Evolutionary conservation across 2,888 invertebrate species (phyloP).

Genomic region (Heliconius charithonia): DNA sequence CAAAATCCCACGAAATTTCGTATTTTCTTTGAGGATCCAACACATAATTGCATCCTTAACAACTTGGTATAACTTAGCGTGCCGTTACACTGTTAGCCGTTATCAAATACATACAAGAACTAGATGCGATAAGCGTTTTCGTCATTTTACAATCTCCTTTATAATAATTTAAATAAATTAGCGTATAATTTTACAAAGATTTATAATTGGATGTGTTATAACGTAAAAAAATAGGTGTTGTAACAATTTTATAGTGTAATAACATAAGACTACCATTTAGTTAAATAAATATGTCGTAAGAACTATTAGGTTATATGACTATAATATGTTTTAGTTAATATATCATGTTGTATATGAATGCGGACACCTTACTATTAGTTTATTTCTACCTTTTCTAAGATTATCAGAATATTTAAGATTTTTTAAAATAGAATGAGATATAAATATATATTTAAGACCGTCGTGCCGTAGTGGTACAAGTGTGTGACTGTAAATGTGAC

Average conservation of each 20-base stretch:
- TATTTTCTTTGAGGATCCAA: constrained; percentile 43
- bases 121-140: constrained; percentile 34
- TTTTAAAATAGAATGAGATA: too few relatives aligned
- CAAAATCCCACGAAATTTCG: neutral
- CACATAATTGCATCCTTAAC: constrained; percentile 49
- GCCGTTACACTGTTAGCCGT: constrained; percentile 50
- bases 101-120: constrained; percentile 32
- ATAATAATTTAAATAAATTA: neutral
- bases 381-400: too few relatives aligned
- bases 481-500: too few relatives aligned
- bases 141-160: constrained; percentile 4
- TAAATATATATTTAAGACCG: too few relatives aligned
- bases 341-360: too few relatives aligned
- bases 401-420: too few relatives aligned
- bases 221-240: neutral
- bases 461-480: too few relatives aligned
- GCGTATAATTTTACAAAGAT: neutral
- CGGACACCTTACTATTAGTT: too few relatives aligned
- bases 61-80: constrained; percentile 47
- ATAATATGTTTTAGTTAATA: neutral
- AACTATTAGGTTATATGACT: neutral
- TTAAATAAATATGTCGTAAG: neutral
- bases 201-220: neutral
- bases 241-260: neutral
- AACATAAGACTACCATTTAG: constrained; percentile 13